phyloP scores from a whole-genome alignment of 2,888 invertebrate genomes.

The Piscicola geometra region DNA sequence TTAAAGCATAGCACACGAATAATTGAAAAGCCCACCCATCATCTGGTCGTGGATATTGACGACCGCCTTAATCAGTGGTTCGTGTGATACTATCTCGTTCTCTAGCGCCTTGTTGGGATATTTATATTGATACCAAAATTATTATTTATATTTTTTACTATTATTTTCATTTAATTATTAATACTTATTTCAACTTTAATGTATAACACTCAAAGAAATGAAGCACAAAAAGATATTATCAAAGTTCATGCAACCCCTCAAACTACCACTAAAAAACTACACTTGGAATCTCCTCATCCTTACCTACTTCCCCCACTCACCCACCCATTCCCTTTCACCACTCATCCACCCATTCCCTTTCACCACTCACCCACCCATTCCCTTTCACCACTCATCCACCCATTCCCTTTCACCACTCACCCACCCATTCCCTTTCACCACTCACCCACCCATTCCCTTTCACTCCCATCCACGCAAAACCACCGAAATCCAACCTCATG shows the following conservation, averaged over 20 bases:
- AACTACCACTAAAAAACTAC: no score
- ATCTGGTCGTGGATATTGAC: slow-evolving; percentile 72
- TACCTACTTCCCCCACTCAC: no score
- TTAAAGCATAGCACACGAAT: no score
- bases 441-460: no score
- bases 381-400: no score
- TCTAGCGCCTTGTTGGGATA: slow-evolving; percentile 65
- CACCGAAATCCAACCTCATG: slow-evolving; percentile 65
- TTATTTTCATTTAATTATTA: background rate
- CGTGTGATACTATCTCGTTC: slow-evolving; percentile 79
- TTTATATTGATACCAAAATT: background rate
- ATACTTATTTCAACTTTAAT: background rate
- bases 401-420: background rate
- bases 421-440: background rate
- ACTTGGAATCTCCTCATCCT: no score
- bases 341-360: no score
- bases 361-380: background rate
- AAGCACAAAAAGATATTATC: no score
- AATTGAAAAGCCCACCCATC: slow-evolving; percentile 61
- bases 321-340: no score
- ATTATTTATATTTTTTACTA: slow-evolving; percentile 2
- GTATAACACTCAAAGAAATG: background rate
- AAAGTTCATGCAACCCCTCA: no score
- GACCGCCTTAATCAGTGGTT: slow-evolving; percentile 74
- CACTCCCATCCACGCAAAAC: background rate